These are phyloP conservation scores for Augiades crinisus DNA, from an alignment of 2,888 invertebrate genomes.

Conservation along the genomic window DNA sequence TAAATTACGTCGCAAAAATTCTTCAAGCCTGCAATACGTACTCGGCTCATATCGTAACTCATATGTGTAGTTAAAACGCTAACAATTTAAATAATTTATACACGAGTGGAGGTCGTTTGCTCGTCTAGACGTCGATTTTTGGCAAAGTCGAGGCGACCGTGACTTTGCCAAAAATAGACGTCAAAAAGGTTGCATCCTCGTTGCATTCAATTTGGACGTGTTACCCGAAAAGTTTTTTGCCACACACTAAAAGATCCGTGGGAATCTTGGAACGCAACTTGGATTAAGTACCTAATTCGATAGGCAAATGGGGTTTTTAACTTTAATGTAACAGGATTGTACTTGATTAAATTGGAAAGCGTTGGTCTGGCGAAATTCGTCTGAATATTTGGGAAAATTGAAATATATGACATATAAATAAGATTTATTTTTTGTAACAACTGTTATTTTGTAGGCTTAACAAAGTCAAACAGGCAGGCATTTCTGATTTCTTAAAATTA, in stretches of 20 bases:
- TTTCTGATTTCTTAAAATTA: too few species aligned
- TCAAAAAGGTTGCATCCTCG: conserved; percentile 2
- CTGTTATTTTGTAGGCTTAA: too few species aligned
- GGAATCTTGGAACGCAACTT: conserved; percentile 8
- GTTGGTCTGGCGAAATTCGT: too few species aligned
- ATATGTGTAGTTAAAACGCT: conserved; percentile 21
- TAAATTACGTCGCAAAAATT: too few species aligned
- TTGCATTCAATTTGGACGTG: conserved; percentile 21
- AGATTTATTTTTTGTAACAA: too few species aligned
- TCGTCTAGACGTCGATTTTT: conserved; percentile 64
- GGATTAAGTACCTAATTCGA: not conserved
- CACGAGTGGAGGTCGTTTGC: conserved; percentile 46
- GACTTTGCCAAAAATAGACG: too few species aligned
- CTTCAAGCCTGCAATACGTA: not conserved
- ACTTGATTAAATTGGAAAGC: too few species aligned
- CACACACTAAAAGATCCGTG: not conserved
- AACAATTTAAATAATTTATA: conserved; percentile 56
- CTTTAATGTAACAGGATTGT: too few species aligned
- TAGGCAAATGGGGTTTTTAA: too few species aligned
- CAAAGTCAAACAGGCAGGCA: too few species aligned
- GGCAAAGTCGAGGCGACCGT: conserved; percentile 58
- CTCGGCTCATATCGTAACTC: conserved; percentile 2
- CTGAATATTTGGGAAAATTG: too few species aligned
- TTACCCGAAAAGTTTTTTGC: conserved; percentile 2
- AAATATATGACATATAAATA: too few species aligned